Evolutionary conservation across 2,888 invertebrate species (phyloP).

Genomic region (Apodemia mormo): DNA sequence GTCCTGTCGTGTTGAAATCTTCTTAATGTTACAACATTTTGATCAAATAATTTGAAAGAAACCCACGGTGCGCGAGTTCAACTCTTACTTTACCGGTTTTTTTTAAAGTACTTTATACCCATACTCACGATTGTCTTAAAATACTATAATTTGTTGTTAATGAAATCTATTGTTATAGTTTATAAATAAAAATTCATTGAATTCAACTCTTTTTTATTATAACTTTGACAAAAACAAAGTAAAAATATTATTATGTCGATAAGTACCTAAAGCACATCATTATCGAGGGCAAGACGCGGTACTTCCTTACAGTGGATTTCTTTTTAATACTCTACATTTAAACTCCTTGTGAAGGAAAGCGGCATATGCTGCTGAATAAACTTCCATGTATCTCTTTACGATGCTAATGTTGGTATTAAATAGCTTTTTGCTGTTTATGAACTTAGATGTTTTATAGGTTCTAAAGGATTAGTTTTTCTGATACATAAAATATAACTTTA

Average conservation of each 20-base stretch:
- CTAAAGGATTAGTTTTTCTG: background rate
- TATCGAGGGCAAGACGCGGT: conserved; percentile 53
- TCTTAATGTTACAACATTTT: no score
- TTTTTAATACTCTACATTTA: conserved; percentile 79
- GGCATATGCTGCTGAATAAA: conserved; percentile 56
- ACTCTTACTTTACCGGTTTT: no score
- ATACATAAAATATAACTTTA: no score
- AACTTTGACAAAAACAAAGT: background rate
- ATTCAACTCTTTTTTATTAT: no score
- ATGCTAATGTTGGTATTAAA: conserved; percentile 35
- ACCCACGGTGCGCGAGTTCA: no score
- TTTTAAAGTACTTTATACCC: no score
- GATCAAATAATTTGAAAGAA: no score
- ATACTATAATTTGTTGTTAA: no score
- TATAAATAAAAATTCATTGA: no score
- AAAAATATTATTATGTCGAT: conserved; percentile 24
- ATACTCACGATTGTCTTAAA: no score
- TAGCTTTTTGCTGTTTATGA: conserved; percentile 21
- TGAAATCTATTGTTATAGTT: no score
- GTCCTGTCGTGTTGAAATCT: no score
- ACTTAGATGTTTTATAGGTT: background rate
- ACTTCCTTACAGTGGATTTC: conserved; percentile 71
- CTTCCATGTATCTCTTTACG: conserved; percentile 42
- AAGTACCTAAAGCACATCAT: conserved; percentile 40
- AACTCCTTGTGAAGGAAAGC: conserved; percentile 56